Base-by-base conservation (phyloP, 2,797 vertebrate species). In the Tenualosa ilisha region DNA sequence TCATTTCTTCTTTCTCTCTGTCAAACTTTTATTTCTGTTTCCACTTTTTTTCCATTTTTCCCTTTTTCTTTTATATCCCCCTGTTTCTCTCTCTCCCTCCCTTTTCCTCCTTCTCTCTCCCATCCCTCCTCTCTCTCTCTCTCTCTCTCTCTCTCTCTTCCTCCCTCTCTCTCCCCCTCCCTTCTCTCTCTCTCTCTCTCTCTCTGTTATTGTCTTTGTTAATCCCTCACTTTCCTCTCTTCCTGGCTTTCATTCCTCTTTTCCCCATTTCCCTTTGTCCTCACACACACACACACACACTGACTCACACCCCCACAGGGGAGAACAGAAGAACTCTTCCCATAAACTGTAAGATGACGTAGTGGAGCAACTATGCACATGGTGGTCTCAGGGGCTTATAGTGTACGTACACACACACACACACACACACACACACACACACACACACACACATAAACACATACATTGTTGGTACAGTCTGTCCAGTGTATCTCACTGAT, bases 281-380 rank as follows among this genome's bases (percentile, higher is more conserved):
- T 11, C 24, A 84, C 86, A 12, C 65, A 65, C 59, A 72, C 49
- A 84, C 82, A 88, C 86, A 85, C 81, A 59, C 87, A 86, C 86
- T 24, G 61, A 84, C 53, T 22, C 54, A 59, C 54, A 59, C 54
- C 88, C 89, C 85, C 91, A 88, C 90, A 61, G 79, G 88, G 92
- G 92, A 93, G 90, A 86, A 88, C 89, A 89, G 83, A 90, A 89
- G 86, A 91, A 84, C 88, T 50, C 89, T 91, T 93, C 92, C 91
- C 92, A 92, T 92, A 91, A 91, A 88, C 85, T 85, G 88, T 51
- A 83, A 31, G 68, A 90, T 94, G 93, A 94, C 90, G 91, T 93
- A 91, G 93, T 88, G 88, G 89, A 88, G 90, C 87, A 91, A 89
- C 88, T 93, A 94, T 94, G 92, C 91, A 89, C 90, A 88, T 54